A percentile compares a stretch with the other conserved stretches of the same genome.
These are phyloP conservation scores for Anthrax anthrax DNA, from an alignment of 2,888 invertebrate species.

Conservation along the genomic window DNA sequence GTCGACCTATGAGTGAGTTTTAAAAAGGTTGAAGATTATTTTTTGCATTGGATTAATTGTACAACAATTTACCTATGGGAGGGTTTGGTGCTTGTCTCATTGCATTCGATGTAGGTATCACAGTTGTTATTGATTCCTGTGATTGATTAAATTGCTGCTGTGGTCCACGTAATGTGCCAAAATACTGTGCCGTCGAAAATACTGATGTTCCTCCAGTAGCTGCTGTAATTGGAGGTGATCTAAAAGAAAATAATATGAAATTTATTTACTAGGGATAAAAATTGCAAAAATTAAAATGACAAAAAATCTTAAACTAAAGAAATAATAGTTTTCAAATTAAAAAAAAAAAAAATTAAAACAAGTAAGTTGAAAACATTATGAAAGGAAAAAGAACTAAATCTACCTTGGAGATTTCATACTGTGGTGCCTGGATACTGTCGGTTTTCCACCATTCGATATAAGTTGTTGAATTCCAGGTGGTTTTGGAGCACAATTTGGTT, in stretches of 20 bases:
- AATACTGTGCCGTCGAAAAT: slow-evolving; percentile 29
- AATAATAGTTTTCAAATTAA: no score
- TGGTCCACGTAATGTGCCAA: slow-evolving; percentile 31
- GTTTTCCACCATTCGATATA: slow-evolving; percentile 27
- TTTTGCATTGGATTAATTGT: no score
- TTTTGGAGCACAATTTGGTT: slow-evolving; percentile 72
- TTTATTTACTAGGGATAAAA: no score
- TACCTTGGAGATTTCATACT: slow-evolving; percentile 71
- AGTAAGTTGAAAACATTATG: slow-evolving; percentile 5
- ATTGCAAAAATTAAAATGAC: neutral
- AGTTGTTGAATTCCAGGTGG: slow-evolving; percentile 46
- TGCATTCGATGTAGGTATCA: neutral
- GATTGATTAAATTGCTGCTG: slow-evolving; percentile 23
- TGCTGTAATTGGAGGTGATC: slow-evolving; percentile 31
- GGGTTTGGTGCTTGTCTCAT: slow-evolving; percentile 28
- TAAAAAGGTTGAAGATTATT: no score
- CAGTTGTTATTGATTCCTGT: slow-evolving; percentile 23
- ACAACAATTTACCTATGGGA: slow-evolving; percentile 25
- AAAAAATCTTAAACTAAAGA: no score
- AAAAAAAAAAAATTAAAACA: neutral
- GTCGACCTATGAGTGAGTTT: slow-evolving; percentile 28
- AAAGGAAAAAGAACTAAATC: slow-evolving; percentile 3
- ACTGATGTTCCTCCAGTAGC: slow-evolving; percentile 19
- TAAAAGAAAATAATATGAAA: slow-evolving; percentile 8
- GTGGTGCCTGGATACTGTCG: slow-evolving; percentile 56